Base-by-base conservation (phyloP, 2,888 invertebrate genomes). In the Drosophila lacicola region DNA sequence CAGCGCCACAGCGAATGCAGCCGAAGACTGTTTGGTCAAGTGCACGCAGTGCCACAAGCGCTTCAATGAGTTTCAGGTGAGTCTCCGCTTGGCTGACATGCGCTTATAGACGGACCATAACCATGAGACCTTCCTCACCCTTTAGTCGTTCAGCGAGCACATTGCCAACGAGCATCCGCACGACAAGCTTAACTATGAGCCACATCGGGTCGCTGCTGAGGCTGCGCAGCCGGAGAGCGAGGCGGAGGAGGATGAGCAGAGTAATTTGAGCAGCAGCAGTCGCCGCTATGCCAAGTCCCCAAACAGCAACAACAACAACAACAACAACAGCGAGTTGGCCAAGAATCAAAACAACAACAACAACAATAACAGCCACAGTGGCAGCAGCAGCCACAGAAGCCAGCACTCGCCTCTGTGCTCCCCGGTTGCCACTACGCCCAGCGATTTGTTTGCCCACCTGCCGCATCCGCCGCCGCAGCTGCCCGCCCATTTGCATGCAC, bases 1-100 rank as follows among this genome's bases (percentile, higher is more conserved):
- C 54, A 78, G 78, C 29, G 78, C 65, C 53, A 45, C 78, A 51
- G 65, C 82, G 5, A 71, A 77, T 34, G 81, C 84, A 3, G 82
- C 77, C 19, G 83, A 91, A 49, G 92, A 92, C 64, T 93, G 91
- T 74, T 87, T 91, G 84, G 91, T 93, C 74, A 93, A 93, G 74
- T 93, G 93, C 82, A 92, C 92, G 45, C 92, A 93, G 69, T 93
- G 93, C 81, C 92, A 92, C 80, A 91, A 92, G 71, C 91, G 92
- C 37, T 91, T 93, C 66, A 88, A 91, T 13, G 92, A 92, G 55
- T 92, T 92, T 82, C 91, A 91, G 90, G 92, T 92, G 60, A 79
- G 79, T 64, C 44, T 10, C 8, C 0, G 5, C 10, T 17, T 14
- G 39, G 14, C n/a, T 29, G n/a, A 4, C 14, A 45, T 45, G 13